Percentiles rank a stretch among this genome's conserved stretches.
Conservation (phyloP, 2,113 vertebrate genomes). For the Tretioscincus oriximinensis region DNA sequence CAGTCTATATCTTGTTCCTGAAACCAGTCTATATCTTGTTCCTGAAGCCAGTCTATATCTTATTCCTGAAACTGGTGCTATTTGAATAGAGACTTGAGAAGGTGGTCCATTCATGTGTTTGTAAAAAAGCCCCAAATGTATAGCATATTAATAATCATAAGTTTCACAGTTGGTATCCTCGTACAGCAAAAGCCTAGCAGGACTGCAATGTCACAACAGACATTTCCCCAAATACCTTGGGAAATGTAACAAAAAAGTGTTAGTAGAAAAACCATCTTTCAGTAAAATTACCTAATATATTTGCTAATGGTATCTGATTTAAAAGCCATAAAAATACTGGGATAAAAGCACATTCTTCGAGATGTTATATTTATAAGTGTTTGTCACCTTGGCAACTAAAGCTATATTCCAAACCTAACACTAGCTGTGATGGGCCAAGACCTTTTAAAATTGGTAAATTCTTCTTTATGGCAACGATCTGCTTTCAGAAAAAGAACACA, state of each 20-base stretch:
- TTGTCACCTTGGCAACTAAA: conserved; percentile 86
- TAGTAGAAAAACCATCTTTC: conserved; percentile 82
- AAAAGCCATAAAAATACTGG: conserved; percentile 86
- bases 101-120: conserved; percentile 60
- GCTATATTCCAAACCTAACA: conserved; percentile 77
- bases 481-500: conserved; percentile 68
- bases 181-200: conserved; percentile 70
- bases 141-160: conserved; percentile 75
- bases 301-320: conserved; percentile 87
- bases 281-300: conserved; percentile 86
- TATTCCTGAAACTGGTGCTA: background rate
- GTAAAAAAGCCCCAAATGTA: conserved; percentile 62
- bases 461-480: conserved; percentile 71
- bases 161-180: conserved; percentile 68
- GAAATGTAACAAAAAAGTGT: conserved; percentile 81
- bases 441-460: conserved; percentile 85
- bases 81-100: conserved; percentile 35
- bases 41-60: too few relatives aligned
- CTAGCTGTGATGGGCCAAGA: conserved; percentile 80
- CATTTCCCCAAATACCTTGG: conserved; percentile 80
- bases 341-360: conserved; percentile 85
- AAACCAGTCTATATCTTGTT: too few relatives aligned
- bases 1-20: too few relatives aligned
- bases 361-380: conserved; percentile 84
- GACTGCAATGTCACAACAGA: conserved; percentile 80